Conservation (phyloP, 1,140 invertebrate genomes). For the Melanaphis sacchari region DNA sequence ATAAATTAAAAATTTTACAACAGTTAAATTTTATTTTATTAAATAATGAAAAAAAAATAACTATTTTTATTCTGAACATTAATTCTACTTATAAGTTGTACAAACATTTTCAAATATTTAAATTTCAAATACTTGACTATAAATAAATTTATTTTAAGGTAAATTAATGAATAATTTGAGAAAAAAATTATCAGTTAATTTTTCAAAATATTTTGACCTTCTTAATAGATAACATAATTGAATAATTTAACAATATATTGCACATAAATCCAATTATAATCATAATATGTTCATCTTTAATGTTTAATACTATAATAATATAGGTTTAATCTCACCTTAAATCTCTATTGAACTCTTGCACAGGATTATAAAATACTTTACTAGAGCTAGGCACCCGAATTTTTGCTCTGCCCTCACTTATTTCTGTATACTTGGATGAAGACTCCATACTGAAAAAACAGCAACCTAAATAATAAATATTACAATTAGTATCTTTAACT, state of each 20-base stretch:
- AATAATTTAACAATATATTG: not conserved
- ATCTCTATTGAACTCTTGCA: constrained; percentile 97
- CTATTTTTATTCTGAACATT: not conserved
- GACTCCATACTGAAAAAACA: not conserved
- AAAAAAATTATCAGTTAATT: not conserved
- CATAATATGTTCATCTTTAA: too few relatives aligned
- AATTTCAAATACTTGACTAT: too few relatives aligned
- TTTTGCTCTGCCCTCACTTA: constrained; percentile 78
- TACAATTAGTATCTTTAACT: not conserved
- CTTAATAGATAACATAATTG: not conserved
- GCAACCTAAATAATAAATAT: not conserved
- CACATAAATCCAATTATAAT: too few relatives aligned
- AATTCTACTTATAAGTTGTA: not conserved
- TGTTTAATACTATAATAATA: not conserved
- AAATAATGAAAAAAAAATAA: not conserved
- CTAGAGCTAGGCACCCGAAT: constrained; percentile 70
- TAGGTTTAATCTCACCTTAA: constrained; percentile 73
- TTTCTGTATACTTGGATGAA: constrained; percentile 7
- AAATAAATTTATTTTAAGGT: too few relatives aligned
- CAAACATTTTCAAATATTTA: not conserved
- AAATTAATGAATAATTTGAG: not conserved
- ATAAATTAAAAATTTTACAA: not conserved
- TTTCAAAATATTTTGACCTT: not conserved
- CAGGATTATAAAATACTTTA: constrained; percentile 95
- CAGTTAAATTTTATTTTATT: not conserved